Percentiles rank a stretch among this genome's conserved stretches.
phyloP scores from a whole-genome alignment of 30 jellyfish, hydroid and myxozoan genomes.

The Turritopsis rubra region DNA sequence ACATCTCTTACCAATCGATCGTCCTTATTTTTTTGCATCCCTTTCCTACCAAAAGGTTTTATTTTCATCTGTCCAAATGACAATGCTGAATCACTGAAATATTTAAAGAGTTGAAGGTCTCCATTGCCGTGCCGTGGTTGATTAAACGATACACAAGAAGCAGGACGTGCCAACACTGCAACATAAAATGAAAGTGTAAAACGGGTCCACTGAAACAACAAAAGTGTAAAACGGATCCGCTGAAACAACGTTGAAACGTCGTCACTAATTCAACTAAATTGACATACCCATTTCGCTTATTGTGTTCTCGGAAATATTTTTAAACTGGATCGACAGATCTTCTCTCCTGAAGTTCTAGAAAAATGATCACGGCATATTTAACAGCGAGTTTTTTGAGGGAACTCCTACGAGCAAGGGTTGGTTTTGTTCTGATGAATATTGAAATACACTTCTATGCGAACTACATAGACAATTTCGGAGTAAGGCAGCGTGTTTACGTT shows the following conservation, averaged over 20 bases:
- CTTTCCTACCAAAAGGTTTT: conserved; percentile 10
- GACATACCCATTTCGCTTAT: not conserved
- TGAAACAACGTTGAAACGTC: not conserved
- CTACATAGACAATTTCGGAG: too few relatives aligned
- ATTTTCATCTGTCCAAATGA: not conserved
- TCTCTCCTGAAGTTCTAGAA: not conserved
- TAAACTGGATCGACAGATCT: not conserved
- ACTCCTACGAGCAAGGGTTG: too few relatives aligned
- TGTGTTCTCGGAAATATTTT: not conserved
- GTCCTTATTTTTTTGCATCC: not conserved
- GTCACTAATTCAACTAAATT: not conserved
- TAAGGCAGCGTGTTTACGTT: too few relatives aligned
- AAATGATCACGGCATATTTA: not conserved
- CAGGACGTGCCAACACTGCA: not conserved
- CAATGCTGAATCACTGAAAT: not conserved
- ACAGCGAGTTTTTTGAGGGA: too few relatives aligned
- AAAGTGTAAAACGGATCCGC: not conserved
- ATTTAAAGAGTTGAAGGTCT: not conserved
- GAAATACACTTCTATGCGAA: too few relatives aligned
- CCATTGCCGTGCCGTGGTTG: not conserved
- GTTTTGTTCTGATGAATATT: too few relatives aligned
- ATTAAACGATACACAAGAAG: not conserved
- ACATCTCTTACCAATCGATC: not conserved
- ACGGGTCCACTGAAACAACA: not conserved
- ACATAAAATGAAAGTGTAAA: not conserved